Evolutionary conservation across 2,797 vertebrate genomes (phyloP).

Genomic region (Lutjanus campechanus): DNA sequence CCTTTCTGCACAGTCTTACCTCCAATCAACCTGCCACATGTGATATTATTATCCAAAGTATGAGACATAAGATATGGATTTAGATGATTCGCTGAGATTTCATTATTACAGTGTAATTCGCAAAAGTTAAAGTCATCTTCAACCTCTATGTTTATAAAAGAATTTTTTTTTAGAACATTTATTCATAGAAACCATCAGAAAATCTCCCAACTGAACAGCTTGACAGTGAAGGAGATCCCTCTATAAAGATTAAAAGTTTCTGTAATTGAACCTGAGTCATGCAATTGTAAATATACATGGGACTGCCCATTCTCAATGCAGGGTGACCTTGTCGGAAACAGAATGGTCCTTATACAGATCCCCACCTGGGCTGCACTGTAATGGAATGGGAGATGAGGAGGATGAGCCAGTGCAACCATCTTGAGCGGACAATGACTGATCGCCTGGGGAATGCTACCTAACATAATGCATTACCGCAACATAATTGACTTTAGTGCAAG

Average conservation of each 20-base stretch:
- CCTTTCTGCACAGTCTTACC: slow-evolving; percentile 23
- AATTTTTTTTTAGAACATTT: slow-evolving; percentile 9
- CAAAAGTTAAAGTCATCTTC: slow-evolving; percentile 18
- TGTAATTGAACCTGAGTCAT: slow-evolving; percentile 41
- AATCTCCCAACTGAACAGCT: not conserved
- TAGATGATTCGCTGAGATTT: slow-evolving; percentile 15
- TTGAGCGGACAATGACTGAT: slow-evolving; percentile 83
- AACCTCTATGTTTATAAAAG: not conserved
- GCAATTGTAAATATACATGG: slow-evolving; percentile 60
- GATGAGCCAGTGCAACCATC: slow-evolving; percentile 72
- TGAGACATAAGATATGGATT: slow-evolving; percentile 22
- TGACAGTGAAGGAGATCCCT: slow-evolving; percentile 18
- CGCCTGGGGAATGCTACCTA: slow-evolving; percentile 69
- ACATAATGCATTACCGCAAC: slow-evolving; percentile 81
- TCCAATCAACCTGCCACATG: slow-evolving; percentile 7
- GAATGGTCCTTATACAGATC: slow-evolving; percentile 53
- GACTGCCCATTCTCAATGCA: slow-evolving; percentile 29
- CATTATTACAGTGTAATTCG: slow-evolving; percentile 16
- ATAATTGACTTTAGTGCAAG: slow-evolving; percentile 83
- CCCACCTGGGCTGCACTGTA: slow-evolving; percentile 56
- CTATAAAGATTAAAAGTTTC: slow-evolving; percentile 50
- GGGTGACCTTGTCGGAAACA: slow-evolving; percentile 81
- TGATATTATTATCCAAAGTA: slow-evolving; percentile 36
- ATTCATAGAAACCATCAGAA: slow-evolving; percentile 15
- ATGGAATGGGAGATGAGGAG: slow-evolving; percentile 75